A percentile compares a stretch with the other conserved stretches of the same genome.
These are phyloP conservation scores for Tetropium fuscum DNA, from an alignment of 2,888 invertebrate genomes.

Conservation along the genomic window DNA sequence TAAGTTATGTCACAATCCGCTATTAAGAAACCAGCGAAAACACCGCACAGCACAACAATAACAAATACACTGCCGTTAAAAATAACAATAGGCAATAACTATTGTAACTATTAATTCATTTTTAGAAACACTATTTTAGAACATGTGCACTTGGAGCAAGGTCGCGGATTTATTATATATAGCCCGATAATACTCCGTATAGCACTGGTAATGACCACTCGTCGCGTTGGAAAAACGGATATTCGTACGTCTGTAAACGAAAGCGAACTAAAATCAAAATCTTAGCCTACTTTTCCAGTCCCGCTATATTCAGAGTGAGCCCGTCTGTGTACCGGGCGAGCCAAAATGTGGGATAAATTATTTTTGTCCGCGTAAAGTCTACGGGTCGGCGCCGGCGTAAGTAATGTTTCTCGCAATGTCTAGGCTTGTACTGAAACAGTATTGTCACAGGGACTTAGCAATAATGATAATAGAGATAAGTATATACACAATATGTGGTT, in stretches of 20 bases:
- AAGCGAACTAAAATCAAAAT: conserved; percentile 36
- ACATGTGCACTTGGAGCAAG: conserved; percentile 13
- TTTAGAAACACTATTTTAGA: conserved; percentile 12
- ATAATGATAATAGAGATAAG: no score
- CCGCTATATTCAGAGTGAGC: background rate
- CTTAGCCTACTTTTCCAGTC: conserved; percentile 16
- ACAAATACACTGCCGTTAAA: background rate
- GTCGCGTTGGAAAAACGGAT: conserved; percentile 9
- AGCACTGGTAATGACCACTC: background rate
- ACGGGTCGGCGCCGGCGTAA: no score
- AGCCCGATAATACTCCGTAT: background rate
- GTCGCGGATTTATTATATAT: conserved; percentile 15
- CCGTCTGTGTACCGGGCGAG: background rate
- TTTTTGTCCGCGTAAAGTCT: no score
- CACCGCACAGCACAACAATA: conserved; percentile 4
- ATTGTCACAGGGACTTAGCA: no score
- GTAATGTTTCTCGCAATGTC: no score
- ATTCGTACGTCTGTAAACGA: conserved; percentile 21
- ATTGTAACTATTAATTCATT: conserved; percentile 9
- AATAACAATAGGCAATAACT: conserved; percentile 10
- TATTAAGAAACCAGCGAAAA: conserved; percentile 2
- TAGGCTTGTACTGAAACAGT: no score
- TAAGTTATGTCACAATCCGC: conserved; percentile 29
- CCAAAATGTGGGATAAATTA: background rate
- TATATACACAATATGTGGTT: no score